Base-by-base conservation (phyloP, 2,888 invertebrate genomes). In the Halocaridina rubra region DNA sequence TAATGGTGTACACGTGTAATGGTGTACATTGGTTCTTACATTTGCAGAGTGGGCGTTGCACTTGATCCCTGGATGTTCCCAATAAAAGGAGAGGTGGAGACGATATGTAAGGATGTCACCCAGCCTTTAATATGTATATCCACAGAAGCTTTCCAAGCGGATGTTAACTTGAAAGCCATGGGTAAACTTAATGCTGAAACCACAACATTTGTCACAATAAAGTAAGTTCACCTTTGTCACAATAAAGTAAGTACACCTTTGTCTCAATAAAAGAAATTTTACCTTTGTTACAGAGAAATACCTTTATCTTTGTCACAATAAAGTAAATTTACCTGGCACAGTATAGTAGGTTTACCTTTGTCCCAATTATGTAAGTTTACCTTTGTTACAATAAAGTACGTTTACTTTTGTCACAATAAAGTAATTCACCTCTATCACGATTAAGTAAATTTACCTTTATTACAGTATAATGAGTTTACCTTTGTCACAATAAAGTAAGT, bases 61-160 rank as follows among this genome's bases (percentile, higher is more conserved):
- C 89, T 93, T 61, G 94, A 94, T 90, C 92, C 93, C 0, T 94
- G 94, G 94, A 93, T 93, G 93, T 93, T 92, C 89, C 93, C 93
- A 0, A 90, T 94, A 33, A 92, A 92, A 90, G 91, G 91, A 76
- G 92, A 92, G 86, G 87, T 89, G 10, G 91, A 91, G 33, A 87
- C 90, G 7, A 89, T 92, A 32, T 85, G 90, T 0, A 89, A 90
- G n/a, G 90, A 90, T 71, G 90, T 93, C 2, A 89, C 90, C 10
- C 92, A 93, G 89, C 93, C 93, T 0, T 89, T 93, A 72, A 88
- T 93, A 27, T 93, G 93, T 89, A 90, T 93, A 79, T 93, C 93
- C 89, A 92, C 93, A 3, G 92, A 93, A 88, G 92, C 93, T 16
- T 93, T 93, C 90, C 93, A 93, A 89, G 92, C 93, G 67, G 90